These are phyloP conservation scores for Onychostoma macrolepis DNA, from an alignment of 2,113 vertebrate species.

Conservation along the genomic window DNA sequence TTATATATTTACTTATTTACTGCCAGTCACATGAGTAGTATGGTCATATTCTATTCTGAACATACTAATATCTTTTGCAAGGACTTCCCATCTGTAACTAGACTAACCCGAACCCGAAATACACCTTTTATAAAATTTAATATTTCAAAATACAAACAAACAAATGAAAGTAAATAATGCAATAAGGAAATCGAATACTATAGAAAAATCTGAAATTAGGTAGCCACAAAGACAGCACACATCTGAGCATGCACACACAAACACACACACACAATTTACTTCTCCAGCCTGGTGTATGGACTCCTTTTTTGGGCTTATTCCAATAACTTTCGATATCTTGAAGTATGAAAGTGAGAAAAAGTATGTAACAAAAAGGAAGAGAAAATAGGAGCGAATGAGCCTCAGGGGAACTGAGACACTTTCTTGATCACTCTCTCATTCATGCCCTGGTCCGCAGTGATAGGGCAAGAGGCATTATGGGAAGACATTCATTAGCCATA, in stretches of 20 bases:
- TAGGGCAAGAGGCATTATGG: slow-evolving; percentile 9
- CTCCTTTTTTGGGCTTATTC: neutral
- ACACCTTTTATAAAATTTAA: neutral
- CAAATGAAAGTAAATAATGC: neutral
- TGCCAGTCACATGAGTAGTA: neutral
- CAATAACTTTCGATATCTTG: neutral
- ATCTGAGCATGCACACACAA: no score
- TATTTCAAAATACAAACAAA: neutral
- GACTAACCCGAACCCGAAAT: neutral
- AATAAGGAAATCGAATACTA: neutral
- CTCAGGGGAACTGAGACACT: neutral
- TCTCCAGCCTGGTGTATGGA: neutral
- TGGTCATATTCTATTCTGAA: neutral
- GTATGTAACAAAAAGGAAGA: neutral
- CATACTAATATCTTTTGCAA: neutral
- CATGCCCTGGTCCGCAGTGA: neutral
- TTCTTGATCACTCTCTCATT: neutral
- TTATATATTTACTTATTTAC: no score
- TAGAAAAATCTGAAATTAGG: no score
- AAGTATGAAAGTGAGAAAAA: neutral
- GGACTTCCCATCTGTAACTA: neutral
- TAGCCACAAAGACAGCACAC: no score
- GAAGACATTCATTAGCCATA: slow-evolving; percentile 6
- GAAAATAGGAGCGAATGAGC: neutral
- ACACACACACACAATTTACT: no score